Conservation (phyloP, 2,113 vertebrate genomes). For the Spea multiplicata region DNA sequence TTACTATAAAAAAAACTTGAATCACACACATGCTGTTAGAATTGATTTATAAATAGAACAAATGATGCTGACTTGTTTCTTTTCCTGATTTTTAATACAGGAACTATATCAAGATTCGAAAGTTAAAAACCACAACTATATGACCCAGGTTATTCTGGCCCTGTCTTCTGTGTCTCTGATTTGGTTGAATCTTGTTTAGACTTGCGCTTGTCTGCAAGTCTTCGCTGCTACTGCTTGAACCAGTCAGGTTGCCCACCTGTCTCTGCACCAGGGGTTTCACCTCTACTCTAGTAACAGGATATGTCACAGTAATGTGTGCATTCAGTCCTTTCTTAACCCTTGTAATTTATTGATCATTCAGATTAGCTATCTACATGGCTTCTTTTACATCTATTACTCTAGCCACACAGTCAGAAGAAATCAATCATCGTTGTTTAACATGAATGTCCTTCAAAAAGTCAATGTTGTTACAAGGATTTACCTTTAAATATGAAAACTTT, state of each 20-base stretch:
- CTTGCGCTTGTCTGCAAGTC: too few relatives aligned
- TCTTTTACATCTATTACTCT: neutral
- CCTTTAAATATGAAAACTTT: too few relatives aligned
- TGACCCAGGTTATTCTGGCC: too few relatives aligned
- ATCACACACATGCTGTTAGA: slow-evolving; percentile 7
- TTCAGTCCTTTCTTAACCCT: too few relatives aligned
- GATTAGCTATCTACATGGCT: neutral
- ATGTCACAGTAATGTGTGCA: too few relatives aligned
- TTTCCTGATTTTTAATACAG: neutral
- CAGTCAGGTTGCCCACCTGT: too few relatives aligned
- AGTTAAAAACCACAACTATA: too few relatives aligned
- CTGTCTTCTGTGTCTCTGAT: too few relatives aligned
- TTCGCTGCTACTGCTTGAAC: too few relatives aligned
- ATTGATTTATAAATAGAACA: slow-evolving; percentile 18
- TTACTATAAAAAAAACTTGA: neutral
- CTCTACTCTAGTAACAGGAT: too few relatives aligned
- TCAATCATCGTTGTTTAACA: neutral
- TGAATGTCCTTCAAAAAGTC: neutral
- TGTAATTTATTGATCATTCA: neutral
- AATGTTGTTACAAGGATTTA: neutral
- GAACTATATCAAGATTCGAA: neutral
- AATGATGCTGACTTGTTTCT: neutral
- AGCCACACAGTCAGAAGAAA: neutral
- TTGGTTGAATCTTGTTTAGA: too few relatives aligned
- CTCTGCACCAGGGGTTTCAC: too few relatives aligned